Percentiles rank a stretch among this genome's conserved stretches.
phyloP scores from a whole-genome alignment of 2,113 vertebrate genomes.

The Psittacus erithacus region DNA sequence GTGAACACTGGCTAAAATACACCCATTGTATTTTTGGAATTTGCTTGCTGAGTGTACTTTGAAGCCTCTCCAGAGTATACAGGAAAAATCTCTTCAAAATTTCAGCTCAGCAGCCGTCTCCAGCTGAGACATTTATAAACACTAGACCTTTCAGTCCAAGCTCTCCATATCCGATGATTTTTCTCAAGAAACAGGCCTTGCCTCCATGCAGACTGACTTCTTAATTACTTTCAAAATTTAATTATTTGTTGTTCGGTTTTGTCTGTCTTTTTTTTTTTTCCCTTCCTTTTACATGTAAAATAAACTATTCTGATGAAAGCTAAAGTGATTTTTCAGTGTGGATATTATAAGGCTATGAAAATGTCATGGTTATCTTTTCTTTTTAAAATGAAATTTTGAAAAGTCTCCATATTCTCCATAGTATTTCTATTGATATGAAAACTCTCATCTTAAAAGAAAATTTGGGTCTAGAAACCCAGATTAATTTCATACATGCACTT shows the following conservation, averaged over 20 bases:
- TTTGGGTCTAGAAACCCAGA: neutral
- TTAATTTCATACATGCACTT: neutral
- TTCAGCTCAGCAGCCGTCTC: constrained; percentile 10
- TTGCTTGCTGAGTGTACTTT: neutral
- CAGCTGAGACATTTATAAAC: constrained; percentile 34
- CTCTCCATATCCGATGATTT: neutral
- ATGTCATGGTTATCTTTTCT: neutral
- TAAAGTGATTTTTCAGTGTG: neutral
- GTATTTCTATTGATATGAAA: neutral
- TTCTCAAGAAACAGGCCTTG: neutral
- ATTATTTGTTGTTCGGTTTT: neutral
- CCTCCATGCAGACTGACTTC: neutral
- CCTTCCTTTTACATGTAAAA: neutral
- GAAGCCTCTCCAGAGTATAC: constrained; percentile 34
- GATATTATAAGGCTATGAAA: neutral
- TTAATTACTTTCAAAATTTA: neutral
- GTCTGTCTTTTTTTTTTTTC: neutral
- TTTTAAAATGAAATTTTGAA: neutral
- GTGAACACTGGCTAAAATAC: neutral
- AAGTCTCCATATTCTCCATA: neutral
- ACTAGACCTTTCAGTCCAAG: neutral
- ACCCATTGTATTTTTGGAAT: neutral
- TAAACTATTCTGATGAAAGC: neutral
- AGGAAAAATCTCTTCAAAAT: constrained; percentile 33
- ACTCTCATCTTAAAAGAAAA: neutral